Conservation (phyloP, 1,140 invertebrate genomes). For the Euwallacea fornicatus region DNA sequence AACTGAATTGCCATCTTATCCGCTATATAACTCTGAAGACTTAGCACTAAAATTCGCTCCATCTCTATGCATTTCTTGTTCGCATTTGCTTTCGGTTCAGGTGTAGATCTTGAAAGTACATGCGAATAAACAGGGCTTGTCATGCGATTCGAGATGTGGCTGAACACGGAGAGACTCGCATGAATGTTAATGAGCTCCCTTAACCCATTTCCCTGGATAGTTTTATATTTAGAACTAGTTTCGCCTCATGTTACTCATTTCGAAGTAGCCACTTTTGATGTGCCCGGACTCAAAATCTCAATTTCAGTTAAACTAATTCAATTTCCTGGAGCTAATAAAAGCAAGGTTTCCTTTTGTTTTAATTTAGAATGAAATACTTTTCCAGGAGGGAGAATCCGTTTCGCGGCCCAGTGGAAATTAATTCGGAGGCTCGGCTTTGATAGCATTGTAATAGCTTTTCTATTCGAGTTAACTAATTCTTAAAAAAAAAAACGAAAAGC, state of each 20-base stretch:
- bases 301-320: too few relatives aligned
- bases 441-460: slow-evolving; percentile 24
- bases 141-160: slow-evolving; percentile 21
- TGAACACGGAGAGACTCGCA: slow-evolving; percentile 3
- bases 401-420: slow-evolving; percentile 23
- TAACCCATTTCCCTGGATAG: background rate
- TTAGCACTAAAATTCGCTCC: slow-evolving; percentile 1
- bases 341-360: too few relatives aligned
- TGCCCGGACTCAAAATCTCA: too few relatives aligned
- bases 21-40: too few relatives aligned
- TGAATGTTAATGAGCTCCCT: slow-evolving; percentile 23
- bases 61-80: slow-evolving; percentile 18
- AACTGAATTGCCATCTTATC: too few relatives aligned
- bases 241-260: too few relatives aligned
- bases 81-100: slow-evolving; percentile 26
- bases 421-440: slow-evolving; percentile 26
- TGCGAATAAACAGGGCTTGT: slow-evolving; percentile 25
- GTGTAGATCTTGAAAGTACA: slow-evolving; percentile 26
- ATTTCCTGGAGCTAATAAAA: too few relatives aligned
- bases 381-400: slow-evolving; percentile 15
- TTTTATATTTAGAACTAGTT: slow-evolving; percentile 1
- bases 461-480: slow-evolving; percentile 23
- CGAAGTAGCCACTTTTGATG: too few relatives aligned
- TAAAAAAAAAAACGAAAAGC: too few relatives aligned
- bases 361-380: slow-evolving; percentile 4